Conservation (phyloP, 92 coral and sea anemone species). For the Hydrozoanthus gracilis region DNA sequence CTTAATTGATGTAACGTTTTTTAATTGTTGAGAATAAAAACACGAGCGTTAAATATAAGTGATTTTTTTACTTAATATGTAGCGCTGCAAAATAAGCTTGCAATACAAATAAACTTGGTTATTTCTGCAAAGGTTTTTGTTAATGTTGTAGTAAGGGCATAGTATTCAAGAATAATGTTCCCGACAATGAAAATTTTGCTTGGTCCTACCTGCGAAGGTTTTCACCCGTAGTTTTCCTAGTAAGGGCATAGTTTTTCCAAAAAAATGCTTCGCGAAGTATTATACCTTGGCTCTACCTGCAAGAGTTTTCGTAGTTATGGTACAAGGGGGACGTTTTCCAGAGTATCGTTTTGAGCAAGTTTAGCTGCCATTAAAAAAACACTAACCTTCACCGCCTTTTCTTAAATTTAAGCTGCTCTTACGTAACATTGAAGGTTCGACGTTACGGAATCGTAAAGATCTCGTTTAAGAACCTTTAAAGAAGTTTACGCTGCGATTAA, state of each 20-base stretch:
- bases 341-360: neutral
- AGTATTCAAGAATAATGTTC: too few species aligned
- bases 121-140: too few species aligned
- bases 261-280: neutral
- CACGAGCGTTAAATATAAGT: too few species aligned
- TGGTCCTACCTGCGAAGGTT: neutral
- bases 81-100: too few species aligned
- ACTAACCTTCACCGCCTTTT: neutral
- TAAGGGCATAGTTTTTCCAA: neutral
- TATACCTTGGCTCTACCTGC: conserved; percentile 1
- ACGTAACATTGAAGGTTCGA: neutral
- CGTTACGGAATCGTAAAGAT: neutral
- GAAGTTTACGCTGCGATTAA: neutral
- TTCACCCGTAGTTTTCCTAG: neutral
- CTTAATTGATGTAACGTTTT: too few species aligned
- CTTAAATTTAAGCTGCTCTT: neutral
- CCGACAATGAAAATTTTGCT: too few species aligned
- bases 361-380: conserved; percentile 4
- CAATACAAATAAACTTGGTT: too few species aligned
- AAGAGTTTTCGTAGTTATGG: neutral
- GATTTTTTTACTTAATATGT: too few species aligned
- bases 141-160: too few species aligned
- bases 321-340: neutral
- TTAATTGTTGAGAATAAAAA: too few species aligned
- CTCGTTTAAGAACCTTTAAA: neutral